Conservation (phyloP, 2,797 vertebrate genomes). For the Diglossa cyanea region DNA sequence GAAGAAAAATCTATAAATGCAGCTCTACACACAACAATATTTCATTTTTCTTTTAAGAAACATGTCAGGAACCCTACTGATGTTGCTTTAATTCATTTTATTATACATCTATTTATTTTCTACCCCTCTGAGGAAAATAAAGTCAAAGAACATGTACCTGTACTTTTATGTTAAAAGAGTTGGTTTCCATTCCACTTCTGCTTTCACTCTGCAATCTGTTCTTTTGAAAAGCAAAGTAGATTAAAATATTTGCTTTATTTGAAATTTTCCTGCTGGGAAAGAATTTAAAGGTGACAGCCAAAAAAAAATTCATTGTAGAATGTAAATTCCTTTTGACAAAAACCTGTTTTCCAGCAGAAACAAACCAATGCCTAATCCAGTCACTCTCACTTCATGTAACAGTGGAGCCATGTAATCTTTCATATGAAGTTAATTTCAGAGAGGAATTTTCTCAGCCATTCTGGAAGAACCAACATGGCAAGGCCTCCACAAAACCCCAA, state of each 20-base stretch:
- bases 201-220: neutral
- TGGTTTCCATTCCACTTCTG: neutral
- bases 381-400: neutral
- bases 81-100: slow-evolving; percentile 14
- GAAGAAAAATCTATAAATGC: neutral
- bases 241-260: neutral
- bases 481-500: neutral
- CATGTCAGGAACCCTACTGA: neutral
- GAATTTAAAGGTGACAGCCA: neutral
- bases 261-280: neutral
- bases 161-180: neutral
- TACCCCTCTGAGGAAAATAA: neutral
- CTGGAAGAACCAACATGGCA: neutral
- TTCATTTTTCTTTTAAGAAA: slow-evolving; percentile 31
- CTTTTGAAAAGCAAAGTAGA: neutral
- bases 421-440: neutral
- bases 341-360: neutral
- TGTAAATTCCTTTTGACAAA: neutral
- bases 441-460: neutral
- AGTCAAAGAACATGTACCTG: neutral
- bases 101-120: slow-evolving; percentile 29
- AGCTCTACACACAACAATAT: neutral
- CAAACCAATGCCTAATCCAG: rapidly evolving
- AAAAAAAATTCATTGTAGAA: neutral
- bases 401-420: neutral